These are phyloP conservation scores for Peribatodes rhomboidaria DNA, from an alignment of 2,888 invertebrate genomes.

Conservation along the genomic window DNA sequence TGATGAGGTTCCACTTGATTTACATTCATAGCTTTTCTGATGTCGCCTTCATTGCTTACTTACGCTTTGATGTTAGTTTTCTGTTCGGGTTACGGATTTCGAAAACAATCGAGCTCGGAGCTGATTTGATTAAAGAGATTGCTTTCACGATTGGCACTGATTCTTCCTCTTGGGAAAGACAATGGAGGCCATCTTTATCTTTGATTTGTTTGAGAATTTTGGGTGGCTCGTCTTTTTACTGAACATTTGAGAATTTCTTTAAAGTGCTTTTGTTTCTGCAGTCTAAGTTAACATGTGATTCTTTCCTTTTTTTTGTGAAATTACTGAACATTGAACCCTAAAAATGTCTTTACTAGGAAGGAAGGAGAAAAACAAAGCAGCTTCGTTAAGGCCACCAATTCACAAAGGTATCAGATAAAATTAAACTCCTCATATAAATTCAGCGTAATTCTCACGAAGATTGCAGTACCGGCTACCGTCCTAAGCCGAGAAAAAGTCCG, in stretches of 20 bases:
- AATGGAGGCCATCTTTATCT: conserved; percentile 2
- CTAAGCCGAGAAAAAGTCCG: conserved; percentile 33
- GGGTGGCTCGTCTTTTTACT: not conserved
- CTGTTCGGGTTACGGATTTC: conserved; percentile 41
- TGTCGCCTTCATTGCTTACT: conserved; percentile 68
- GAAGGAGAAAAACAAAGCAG: conserved; percentile 16
- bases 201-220: conserved; percentile 3
- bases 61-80: conserved; percentile 64
- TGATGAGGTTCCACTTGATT: conserved; percentile 78
- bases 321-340: conserved; percentile 1
- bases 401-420: conserved; percentile 32
- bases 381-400: conserved; percentile 24
- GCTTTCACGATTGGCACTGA: conserved; percentile 21
- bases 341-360: not conserved
- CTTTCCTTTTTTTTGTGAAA: not conserved
- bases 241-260: not conserved
- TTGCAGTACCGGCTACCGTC: conserved; percentile 23
- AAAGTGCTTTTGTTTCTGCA: not conserved
- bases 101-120: conserved; percentile 33
- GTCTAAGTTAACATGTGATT: too few species aligned
- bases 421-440: conserved; percentile 34
- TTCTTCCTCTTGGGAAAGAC: conserved; percentile 4
- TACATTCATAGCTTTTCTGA: conserved; percentile 80
- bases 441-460: conserved; percentile 26
- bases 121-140: conserved; percentile 39